Conservation (phyloP, 2,797 vertebrate genomes). For the Lepus townsendii region DNA sequence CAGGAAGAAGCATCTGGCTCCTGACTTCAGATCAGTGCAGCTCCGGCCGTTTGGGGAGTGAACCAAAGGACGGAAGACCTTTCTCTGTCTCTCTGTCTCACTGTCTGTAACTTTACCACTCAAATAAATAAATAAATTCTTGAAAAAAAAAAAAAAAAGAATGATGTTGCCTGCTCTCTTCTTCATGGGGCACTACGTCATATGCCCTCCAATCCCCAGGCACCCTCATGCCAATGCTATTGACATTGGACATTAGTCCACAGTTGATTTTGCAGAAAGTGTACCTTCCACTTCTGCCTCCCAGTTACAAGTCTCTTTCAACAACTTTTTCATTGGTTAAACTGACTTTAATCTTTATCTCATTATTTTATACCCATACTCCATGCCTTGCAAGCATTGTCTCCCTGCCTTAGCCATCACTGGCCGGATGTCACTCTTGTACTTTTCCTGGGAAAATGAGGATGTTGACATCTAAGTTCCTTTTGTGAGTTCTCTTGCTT, state of each 20-base stretch:
- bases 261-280: not conserved
- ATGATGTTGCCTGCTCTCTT: not conserved
- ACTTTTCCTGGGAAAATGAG: not conserved
- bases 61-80: too few relatives aligned
- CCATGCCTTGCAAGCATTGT: not conserved
- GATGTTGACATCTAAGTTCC: not conserved
- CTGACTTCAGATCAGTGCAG: too few relatives aligned
- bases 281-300: not conserved
- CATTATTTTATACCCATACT: too few relatives aligned
- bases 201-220: too few relatives aligned
- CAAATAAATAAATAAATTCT: too few relatives aligned
- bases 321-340: not conserved
- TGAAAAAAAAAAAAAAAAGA: too few relatives aligned
- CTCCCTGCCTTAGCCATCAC: not conserved
- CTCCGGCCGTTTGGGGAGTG: too few relatives aligned
- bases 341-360: not conserved
- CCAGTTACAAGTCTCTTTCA: not conserved
- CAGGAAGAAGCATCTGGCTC: too few relatives aligned
- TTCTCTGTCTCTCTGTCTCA: too few relatives aligned
- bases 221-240: not conserved
- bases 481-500: not conserved
- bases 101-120: too few relatives aligned
- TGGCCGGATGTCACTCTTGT: not conserved
- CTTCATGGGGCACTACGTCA: not conserved
- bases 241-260: not conserved